phyloP scores from a whole-genome alignment of 2,113 vertebrate species.

The Brienomyrus brachyistius region DNA sequence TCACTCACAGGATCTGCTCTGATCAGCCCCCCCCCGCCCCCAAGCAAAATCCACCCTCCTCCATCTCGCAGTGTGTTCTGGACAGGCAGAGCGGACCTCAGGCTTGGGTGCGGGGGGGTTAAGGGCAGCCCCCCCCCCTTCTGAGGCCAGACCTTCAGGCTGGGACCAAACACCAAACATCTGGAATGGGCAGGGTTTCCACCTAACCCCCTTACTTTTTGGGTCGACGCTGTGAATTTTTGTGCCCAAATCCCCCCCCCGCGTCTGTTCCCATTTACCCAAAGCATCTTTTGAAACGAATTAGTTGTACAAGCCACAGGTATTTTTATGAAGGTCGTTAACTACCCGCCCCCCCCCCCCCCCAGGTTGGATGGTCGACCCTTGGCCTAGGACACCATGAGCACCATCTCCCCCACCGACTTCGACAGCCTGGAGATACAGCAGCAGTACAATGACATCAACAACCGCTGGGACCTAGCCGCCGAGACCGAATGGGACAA shows the following conservation, averaged over 20 bases:
- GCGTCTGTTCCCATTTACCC: neutral
- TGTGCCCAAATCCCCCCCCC: neutral
- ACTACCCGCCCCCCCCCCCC: neutral
- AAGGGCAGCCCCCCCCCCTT: neutral
- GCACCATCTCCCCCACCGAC: constrained; percentile 83
- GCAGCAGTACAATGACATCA: constrained; percentile 90
- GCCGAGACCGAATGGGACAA: constrained; percentile 91
- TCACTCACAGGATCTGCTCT: neutral
- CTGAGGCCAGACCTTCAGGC: neutral
- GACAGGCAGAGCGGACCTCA: neutral
- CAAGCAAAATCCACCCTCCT: neutral
- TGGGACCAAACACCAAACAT: neutral
- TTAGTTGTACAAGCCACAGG: neutral
- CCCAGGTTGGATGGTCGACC: constrained; percentile 56
- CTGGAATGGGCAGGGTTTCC: neutral
- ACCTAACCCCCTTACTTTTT: neutral
- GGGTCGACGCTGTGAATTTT: neutral
- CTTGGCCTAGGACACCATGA: constrained; percentile 67
- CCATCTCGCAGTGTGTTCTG: neutral
- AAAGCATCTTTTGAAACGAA: neutral
- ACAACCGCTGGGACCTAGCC: constrained; percentile 91
- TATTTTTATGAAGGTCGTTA: neutral
- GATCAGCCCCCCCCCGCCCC: neutral
- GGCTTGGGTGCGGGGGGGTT: neutral
- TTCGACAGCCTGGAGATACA: constrained; percentile 91